phyloP scores from a whole-genome alignment of 2,797 vertebrate genomes.

The Bovichtus variegatus region DNA sequence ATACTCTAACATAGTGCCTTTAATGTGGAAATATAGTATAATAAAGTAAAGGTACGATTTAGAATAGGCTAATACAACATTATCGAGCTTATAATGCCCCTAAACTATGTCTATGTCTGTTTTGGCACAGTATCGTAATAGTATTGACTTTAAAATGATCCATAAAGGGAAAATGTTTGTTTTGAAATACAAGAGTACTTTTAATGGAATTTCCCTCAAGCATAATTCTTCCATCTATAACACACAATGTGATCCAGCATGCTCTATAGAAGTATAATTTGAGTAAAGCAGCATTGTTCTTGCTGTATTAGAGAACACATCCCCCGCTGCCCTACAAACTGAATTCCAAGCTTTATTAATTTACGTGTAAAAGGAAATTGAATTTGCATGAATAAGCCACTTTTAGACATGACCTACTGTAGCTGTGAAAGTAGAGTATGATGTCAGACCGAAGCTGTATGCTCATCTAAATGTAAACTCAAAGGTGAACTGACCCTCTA shows the following conservation, averaged over 20 bases:
- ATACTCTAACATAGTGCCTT: neutral
- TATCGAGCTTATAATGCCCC: neutral
- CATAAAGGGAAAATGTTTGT: neutral
- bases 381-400: neutral
- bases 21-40: neutral
- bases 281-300: no score
- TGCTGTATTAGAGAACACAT: neutral
- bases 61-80: neutral
- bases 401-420: neutral
- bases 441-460: neutral
- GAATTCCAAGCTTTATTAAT: neutral
- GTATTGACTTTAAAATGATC: neutral
- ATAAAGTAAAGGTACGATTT: neutral
- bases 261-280: no score
- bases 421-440: neutral
- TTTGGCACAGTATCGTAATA: neutral
- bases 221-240: neutral
- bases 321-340: neutral
- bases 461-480: constrained; percentile 1
- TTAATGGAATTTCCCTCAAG: neutral
- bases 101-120: neutral
- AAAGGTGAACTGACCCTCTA: neutral
- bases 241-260: no score
- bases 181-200: neutral
- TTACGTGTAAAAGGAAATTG: neutral